phyloP scores from a whole-genome alignment of 2,113 vertebrate genomes.

The Ascaphus truei region DNA sequence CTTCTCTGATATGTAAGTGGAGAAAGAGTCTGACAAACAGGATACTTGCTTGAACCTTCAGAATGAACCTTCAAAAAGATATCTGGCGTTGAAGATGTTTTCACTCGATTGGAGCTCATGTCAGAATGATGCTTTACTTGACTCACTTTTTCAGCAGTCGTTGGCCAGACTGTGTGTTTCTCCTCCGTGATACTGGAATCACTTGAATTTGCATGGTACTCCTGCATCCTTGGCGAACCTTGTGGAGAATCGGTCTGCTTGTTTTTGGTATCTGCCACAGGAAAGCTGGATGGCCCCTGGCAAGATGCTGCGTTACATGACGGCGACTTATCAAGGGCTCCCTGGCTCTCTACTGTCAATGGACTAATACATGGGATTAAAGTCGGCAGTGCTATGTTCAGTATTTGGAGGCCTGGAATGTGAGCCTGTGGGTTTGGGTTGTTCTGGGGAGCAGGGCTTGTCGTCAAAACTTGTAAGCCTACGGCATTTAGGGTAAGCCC shows the following conservation, averaged over 20 bases:
- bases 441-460: slow-evolving; percentile 66
- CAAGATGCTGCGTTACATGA: slow-evolving; percentile 30
- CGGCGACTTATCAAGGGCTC: slow-evolving; percentile 45
- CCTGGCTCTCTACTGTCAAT: slow-evolving; percentile 52
- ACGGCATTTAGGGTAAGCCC: slow-evolving; percentile 83
- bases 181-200: neutral
- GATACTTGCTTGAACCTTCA: neutral
- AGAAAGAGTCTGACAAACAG: slow-evolving; percentile 29
- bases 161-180: neutral
- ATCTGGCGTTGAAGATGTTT: slow-evolving; percentile 21
- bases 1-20: slow-evolving; percentile 44
- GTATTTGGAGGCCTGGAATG: slow-evolving; percentile 82
- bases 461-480: slow-evolving; percentile 83
- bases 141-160: neutral
- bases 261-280: accelerated
- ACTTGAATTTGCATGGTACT: slow-evolving; percentile 16
- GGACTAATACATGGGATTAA: slow-evolving; percentile 81
- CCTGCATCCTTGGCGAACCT: slow-evolving; percentile 31
- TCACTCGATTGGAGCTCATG: slow-evolving; percentile 25
- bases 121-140: slow-evolving; percentile 40
- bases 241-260: slow-evolving; percentile 44
- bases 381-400: slow-evolving; percentile 86
- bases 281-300: neutral
- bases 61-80: slow-evolving; percentile 40
- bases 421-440: slow-evolving; percentile 64